Percentiles rank a stretch among this genome's conserved stretches.
Evolutionary conservation across 2,113 vertebrate species (phyloP).

Genomic region (Brachirus orientalis): DNA sequence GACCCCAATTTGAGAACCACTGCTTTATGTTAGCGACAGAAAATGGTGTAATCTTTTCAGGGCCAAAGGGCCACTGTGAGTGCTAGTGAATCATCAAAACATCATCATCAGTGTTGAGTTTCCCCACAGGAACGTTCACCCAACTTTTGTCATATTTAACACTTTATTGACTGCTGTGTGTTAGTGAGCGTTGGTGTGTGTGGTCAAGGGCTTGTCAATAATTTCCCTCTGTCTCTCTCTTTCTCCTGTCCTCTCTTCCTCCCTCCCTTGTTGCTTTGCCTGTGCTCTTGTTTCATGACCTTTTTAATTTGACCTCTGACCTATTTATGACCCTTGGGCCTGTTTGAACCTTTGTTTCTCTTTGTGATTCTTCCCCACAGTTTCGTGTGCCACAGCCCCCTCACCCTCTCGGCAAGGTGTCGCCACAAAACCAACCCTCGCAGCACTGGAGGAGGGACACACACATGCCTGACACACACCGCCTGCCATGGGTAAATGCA

Average conservation of each 20-base stretch:
- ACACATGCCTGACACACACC: constrained; percentile 71
- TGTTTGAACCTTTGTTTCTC: constrained; percentile 57
- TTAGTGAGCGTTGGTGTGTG: not conserved
- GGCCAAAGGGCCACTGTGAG: too few species aligned
- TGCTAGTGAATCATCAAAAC: not conserved
- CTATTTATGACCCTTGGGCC: constrained; percentile 40
- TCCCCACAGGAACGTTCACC: not conserved
- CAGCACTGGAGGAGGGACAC: constrained; percentile 82
- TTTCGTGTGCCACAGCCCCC: constrained; percentile 81
- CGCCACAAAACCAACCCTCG: constrained; percentile 58
- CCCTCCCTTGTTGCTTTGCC: not conserved
- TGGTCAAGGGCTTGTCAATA: not conserved
- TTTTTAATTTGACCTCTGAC: constrained; percentile 60
- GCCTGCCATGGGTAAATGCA: constrained; percentile 80
- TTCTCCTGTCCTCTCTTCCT: too few species aligned
- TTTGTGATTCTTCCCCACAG: constrained; percentile 65
- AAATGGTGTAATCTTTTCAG: too few species aligned
- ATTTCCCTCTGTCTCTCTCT: not conserved
- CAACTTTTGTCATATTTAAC: not conserved
- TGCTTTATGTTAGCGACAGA: too few species aligned
- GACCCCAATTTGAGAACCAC: too few species aligned
- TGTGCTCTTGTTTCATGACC: constrained; percentile 19
- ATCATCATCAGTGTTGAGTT: not conserved
- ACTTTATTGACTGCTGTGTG: not conserved
- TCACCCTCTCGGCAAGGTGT: constrained; percentile 68